Base-by-base conservation (phyloP, 1,140 invertebrate genomes). In the Carcinoscorpius rotundicauda region DNA sequence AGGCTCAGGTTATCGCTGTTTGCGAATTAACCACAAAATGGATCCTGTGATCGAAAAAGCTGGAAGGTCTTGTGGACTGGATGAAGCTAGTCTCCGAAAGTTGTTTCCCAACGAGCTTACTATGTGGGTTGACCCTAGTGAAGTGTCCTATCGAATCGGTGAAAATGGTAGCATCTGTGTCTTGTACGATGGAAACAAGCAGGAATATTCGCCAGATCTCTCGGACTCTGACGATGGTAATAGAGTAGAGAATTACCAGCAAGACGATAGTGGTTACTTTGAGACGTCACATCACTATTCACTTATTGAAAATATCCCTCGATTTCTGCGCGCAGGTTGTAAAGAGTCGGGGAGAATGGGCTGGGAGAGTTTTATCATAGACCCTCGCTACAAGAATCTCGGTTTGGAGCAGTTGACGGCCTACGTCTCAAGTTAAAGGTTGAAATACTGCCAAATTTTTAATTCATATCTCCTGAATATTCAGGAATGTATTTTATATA, bases 141-240 rank as follows among this genome's bases (percentile, higher is more conserved):
- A 86, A 69, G 85, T 86, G 4, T 84, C 82, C 1, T 86, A 85
- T 71, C 75, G 85, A 53, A 85, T 86, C 70, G 85, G 85, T 10
- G 85, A 86, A 72, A 84, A 86, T 69, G 85, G 85, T 11, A 85
- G 84, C 68, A 85, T 86, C 64, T 85, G 84, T 64, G 81, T 85
- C 4, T 72, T 85, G 0, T 85, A 83, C 71, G 82, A 83, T 66
- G 74, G 66, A 5, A 63, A 56, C 10, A 56, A 60, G 29, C 29
- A 29, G 29, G 29, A 29, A 29, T 29, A 29, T 29, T 29, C 29
- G 29, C 29, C 29, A 29, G 29, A 29, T 29, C 29, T 29, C 29
- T 29, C 29, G 29, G 29, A 29, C 29, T 29, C 29, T 29, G 48
- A 57, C 48, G 56, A 57, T 11, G 48, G 56, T 57, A 58, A 8